Evolutionary conservation across 2,113 vertebrate genomes (phyloP).

Genomic region (Sphaerodactylus townsendi): DNA sequence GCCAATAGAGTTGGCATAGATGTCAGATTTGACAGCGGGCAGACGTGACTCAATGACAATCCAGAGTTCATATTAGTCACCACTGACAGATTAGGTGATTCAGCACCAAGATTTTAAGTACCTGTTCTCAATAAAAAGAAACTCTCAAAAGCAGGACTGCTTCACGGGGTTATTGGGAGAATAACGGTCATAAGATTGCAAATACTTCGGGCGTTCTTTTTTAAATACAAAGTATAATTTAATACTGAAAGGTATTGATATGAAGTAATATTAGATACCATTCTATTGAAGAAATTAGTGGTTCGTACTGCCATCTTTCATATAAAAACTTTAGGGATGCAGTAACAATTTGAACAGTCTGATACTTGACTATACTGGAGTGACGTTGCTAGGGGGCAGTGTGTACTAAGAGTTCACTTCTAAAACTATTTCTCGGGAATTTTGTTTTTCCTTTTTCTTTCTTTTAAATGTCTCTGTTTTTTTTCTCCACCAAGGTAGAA

Average conservation of each 20-base stretch:
- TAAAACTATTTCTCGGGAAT: background rate
- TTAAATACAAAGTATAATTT: too few species aligned
- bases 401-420: conserved; percentile 42
- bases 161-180: background rate
- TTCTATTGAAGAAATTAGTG: too few species aligned
- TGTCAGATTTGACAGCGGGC: background rate
- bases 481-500: accelerated
- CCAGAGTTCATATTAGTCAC: background rate
- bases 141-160: background rate
- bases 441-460: conserved; percentile 5
- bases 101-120: background rate
- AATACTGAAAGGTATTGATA: background rate
- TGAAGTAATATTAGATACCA: background rate
- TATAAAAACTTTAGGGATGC: background rate
- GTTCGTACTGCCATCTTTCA: too few species aligned
- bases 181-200: background rate
- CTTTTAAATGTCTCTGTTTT: conserved; percentile 9
- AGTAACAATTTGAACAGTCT: accelerated
- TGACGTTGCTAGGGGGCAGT: conserved; percentile 64
- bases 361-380: background rate
- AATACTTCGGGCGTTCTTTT: background rate
- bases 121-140: background rate
- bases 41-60: background rate
- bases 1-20: background rate
- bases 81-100: too few species aligned